Evolutionary conservation across 2,888 invertebrate species (phyloP).

Genomic region (Drosophila pseudotalamancana): DNA sequence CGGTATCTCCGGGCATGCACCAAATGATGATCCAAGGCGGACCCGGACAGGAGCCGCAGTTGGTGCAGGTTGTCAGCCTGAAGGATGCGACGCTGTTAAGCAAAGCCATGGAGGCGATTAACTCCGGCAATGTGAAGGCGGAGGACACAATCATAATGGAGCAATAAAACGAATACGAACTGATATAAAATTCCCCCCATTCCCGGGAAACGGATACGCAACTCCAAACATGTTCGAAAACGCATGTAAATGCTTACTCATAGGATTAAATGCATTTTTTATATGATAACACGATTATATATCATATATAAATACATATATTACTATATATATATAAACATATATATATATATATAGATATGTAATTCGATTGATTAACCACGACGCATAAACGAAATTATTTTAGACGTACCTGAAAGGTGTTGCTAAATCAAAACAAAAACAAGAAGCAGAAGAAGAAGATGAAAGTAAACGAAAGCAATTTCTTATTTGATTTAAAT

Average conservation of each 20-base stretch:
- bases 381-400: conserved; percentile 46
- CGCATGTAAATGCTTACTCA: conserved; percentile 48
- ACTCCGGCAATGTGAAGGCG: conserved; percentile 88
- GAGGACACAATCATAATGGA: conserved; percentile 87
- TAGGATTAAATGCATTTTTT: conserved; percentile 29
- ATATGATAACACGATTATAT: conserved; percentile 17
- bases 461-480: conserved; percentile 17
- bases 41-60: conserved; percentile 89
- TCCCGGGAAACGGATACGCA: background rate
- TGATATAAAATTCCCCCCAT: too few species aligned
- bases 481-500: conserved; percentile 36
- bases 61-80: conserved; percentile 92
- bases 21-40: conserved; percentile 92
- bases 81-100: conserved; percentile 93
- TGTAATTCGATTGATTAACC: conserved; percentile 12
- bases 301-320: background rate
- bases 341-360: conserved; percentile 5
- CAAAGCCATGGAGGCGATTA: conserved; percentile 90
- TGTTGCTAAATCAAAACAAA: conserved; percentile 42
- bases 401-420: conserved; percentile 67
- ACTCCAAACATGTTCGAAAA: conserved; percentile 9
- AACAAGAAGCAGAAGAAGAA: too few species aligned
- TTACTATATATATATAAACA: background rate
- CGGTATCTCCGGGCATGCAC: conserved; percentile 91
- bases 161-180: conserved; percentile 70